Evolutionary conservation across 2,113 vertebrate genomes (phyloP).

Genomic region (Psophia crepitans): DNA sequence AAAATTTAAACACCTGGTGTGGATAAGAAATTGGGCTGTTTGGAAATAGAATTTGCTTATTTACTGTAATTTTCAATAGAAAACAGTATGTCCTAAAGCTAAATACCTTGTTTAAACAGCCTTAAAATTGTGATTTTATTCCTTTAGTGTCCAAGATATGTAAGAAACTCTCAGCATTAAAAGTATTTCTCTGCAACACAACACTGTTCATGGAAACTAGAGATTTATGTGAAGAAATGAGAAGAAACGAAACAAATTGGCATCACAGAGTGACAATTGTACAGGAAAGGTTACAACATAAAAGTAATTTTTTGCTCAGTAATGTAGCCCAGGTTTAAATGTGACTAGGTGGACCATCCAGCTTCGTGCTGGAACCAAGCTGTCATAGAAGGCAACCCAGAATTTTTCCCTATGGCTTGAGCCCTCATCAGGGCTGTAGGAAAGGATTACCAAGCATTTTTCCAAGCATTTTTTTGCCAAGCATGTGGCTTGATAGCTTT

Average conservation of each 20-base stretch:
- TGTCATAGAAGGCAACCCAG: not conserved
- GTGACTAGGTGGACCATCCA: not conserved
- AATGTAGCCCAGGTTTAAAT: not conserved
- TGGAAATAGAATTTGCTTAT: not conserved
- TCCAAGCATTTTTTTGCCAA: not conserved
- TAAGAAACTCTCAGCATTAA: not conserved
- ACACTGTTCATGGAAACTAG: not conserved
- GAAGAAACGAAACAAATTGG: not conserved
- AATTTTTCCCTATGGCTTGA: not conserved
- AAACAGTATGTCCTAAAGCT: not conserved
- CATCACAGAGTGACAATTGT: not conserved
- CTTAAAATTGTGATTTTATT: not conserved
- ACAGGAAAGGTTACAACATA: not conserved
- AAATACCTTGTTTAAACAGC: not conserved
- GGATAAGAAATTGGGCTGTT: not conserved
- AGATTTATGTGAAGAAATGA: not conserved
- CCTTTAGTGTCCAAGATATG: not conserved
- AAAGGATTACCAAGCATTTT: not conserved
- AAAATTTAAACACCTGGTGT: accelerated
- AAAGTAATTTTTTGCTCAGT: not conserved
- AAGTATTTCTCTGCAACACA: not conserved
- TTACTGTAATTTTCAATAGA: not conserved
- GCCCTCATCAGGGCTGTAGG: not conserved
- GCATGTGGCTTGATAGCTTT: not conserved
- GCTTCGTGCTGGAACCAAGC: not conserved